Evolutionary conservation across 2,888 invertebrate species (phyloP).

Genomic region (Glyphotaelius pellucidus): DNA sequence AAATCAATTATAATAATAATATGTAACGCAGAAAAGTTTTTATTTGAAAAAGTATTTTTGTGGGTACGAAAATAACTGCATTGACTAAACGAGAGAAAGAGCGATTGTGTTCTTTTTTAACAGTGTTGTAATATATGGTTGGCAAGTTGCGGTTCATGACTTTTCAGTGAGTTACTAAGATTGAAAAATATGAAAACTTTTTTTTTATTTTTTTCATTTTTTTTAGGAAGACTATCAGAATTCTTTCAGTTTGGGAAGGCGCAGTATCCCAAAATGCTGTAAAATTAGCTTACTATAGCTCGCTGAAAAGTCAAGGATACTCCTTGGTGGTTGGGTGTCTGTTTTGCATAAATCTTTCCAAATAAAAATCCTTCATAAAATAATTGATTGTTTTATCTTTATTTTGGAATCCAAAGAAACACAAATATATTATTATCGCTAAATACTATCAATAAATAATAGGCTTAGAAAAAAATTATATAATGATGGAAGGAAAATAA

Average conservation of each 20-base stretch:
- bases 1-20: background rate
- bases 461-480: background rate
- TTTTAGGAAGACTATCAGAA: too few relatives aligned
- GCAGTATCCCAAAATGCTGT: too few relatives aligned
- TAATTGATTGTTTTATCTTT: background rate
- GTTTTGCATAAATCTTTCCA: background rate
- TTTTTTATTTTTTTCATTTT: too few relatives aligned
- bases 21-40: background rate
- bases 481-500: background rate
- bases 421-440: background rate
- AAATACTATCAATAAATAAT: constrained; percentile 18
- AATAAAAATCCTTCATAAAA: background rate
- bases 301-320: too few relatives aligned
- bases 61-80: background rate
- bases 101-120: background rate
- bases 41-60: background rate
- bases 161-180: too few relatives aligned
- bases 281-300: too few relatives aligned
- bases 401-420: background rate
- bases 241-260: too few relatives aligned
- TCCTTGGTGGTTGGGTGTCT: too few relatives aligned
- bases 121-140: too few relatives aligned
- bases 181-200: too few relatives aligned
- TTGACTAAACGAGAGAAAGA: background rate
- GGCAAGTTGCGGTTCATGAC: too few relatives aligned